Percentiles rank a stretch among this genome's conserved stretches.
These are phyloP conservation scores for Epiblema foenella DNA, from an alignment of 2,888 invertebrate genomes.

Conservation along the genomic window DNA sequence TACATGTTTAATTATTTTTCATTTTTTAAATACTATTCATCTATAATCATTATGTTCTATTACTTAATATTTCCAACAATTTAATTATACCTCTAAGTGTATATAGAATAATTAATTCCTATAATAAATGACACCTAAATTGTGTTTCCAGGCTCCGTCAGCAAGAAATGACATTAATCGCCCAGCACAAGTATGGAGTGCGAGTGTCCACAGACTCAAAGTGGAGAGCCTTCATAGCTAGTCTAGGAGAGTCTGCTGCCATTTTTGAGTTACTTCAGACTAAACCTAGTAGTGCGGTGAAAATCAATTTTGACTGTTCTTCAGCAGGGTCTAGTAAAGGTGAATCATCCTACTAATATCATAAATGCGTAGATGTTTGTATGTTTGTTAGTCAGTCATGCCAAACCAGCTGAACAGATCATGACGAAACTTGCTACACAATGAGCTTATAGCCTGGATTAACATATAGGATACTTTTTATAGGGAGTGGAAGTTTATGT, in stretches of 20 bases:
- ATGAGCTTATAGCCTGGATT: no score
- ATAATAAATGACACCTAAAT: conserved; percentile 37
- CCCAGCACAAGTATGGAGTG: conserved; percentile 88
- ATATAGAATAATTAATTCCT: neutral
- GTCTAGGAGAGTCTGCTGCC: conserved; percentile 87
- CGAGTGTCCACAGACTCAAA: conserved; percentile 76
- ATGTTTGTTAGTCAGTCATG: no score
- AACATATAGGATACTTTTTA: no score
- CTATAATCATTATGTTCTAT: no score
- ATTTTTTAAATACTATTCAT: no score
- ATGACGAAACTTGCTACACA: no score
- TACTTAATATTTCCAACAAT: neutral
- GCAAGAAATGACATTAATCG: conserved; percentile 87
- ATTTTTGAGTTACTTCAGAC: conserved; percentile 88
- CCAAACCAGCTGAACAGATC: no score
- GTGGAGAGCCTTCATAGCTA: conserved; percentile 83
- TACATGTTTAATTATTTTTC: no score
- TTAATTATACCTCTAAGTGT: neutral
- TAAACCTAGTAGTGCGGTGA: conserved; percentile 86
- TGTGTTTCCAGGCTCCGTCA: conserved; percentile 81
- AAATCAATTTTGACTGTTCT: conserved; percentile 78
- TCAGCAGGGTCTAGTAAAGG: conserved; percentile 83
- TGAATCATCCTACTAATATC: no score
- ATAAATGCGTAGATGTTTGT: no score
- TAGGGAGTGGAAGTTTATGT: no score